phyloP scores from a whole-genome alignment of 2,797 vertebrate species.

The Threskiornis aethiopicus region DNA sequence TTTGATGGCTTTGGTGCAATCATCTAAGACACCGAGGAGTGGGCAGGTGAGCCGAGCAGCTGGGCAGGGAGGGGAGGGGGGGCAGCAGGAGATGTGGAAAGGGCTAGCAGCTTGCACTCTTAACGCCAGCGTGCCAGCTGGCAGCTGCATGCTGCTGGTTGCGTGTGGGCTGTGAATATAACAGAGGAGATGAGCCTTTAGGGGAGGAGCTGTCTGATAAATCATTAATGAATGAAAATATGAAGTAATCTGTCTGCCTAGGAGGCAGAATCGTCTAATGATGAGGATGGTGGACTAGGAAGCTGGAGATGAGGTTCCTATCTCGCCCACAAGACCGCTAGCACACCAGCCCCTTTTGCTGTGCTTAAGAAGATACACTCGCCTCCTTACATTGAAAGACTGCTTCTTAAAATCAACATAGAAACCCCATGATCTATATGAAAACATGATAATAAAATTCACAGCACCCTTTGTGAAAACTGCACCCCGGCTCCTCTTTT shows the following conservation, averaged over 20 bases:
- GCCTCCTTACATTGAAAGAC: neutral
- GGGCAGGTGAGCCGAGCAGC: neutral
- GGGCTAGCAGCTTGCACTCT: neutral
- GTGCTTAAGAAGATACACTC: neutral
- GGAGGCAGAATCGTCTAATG: slow-evolving; percentile 17
- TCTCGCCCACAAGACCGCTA: neutral
- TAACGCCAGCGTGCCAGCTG: neutral
- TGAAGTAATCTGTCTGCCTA: slow-evolving; percentile 57
- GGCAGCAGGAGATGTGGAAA: neutral
- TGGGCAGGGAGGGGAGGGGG: neutral
- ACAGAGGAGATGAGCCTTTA: slow-evolving; percentile 40
- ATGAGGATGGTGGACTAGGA: slow-evolving; percentile 2
- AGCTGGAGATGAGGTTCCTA: neutral
- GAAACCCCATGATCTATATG: neutral
- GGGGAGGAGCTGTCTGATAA: slow-evolving; percentile 52
- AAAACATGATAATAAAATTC: neutral
- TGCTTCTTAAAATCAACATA: neutral
- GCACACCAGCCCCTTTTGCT: neutral
- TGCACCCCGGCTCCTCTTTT: neutral
- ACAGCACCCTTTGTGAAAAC: neutral
- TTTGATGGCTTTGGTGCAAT: neutral
- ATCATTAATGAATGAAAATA: slow-evolving; percentile 65
- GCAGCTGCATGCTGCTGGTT: neutral
- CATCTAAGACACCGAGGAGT: accelerated
- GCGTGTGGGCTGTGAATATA: neutral